phyloP scores from a whole-genome alignment of 1,140 invertebrate genomes.

The Danaus melanippus region DNA sequence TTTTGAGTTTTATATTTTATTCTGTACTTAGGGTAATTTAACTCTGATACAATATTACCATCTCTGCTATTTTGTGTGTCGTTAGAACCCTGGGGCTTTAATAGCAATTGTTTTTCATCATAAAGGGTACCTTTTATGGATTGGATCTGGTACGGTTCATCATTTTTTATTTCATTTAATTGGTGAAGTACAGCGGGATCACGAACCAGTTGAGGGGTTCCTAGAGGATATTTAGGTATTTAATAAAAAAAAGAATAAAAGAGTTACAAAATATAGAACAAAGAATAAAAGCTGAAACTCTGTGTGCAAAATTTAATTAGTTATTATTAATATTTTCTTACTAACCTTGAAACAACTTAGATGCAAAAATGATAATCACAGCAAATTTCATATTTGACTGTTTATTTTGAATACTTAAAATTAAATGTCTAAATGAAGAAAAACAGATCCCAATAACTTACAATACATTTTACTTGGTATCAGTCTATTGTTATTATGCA shows the following conservation, averaged over 20 bases:
- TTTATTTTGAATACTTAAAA: conserved; percentile 1
- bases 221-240: not conserved
- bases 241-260: too few relatives aligned
- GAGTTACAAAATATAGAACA: too few relatives aligned
- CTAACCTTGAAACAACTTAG: conserved; percentile 1
- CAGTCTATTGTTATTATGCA: conserved; percentile 39
- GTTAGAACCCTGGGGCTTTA: not conserved
- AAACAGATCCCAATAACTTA: not conserved
- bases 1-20: too few relatives aligned
- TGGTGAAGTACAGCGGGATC: not conserved
- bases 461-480: conserved; percentile 34
- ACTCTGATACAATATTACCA: not conserved
- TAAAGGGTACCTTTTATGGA: conserved; percentile 17
- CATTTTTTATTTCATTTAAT: conserved; percentile 4
- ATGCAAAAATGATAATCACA: not conserved
- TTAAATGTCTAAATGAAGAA: not conserved
- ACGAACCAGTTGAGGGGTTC: not conserved
- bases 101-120: conserved; percentile 10
- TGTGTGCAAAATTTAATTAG: not conserved
- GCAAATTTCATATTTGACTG: conserved; percentile 1
- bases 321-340: conserved; percentile 2
- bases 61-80: not conserved
- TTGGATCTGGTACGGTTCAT: conserved; percentile 9
- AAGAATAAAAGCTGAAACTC: not conserved
- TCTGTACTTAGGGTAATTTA: too few relatives aligned